A percentile compares a stretch with the other conserved stretches of the same genome.
Evolutionary conservation across 2,797 vertebrate genomes (phyloP).

Genomic region (Sus cebifrons): DNA sequence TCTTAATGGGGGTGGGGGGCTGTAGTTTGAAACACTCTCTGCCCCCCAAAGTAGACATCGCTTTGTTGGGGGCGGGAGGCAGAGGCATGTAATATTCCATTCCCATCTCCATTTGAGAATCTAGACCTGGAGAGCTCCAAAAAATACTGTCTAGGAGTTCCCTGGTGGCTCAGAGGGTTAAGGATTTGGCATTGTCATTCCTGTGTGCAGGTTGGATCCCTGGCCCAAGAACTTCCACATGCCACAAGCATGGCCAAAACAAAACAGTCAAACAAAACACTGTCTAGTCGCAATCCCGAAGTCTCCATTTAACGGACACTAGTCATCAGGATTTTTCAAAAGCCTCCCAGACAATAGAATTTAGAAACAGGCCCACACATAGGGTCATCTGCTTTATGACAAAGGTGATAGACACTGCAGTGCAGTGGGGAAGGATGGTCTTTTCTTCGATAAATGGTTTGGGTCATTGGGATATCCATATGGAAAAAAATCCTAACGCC

Average conservation of each 20-base stretch:
- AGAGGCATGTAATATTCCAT: not conserved
- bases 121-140: not conserved
- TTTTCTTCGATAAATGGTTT: not conserved
- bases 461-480: not conserved
- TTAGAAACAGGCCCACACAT: not conserved
- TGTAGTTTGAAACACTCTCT: not conserved
- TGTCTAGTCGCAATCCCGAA: not conserved
- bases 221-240: too few species aligned
- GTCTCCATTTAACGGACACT: not conserved
- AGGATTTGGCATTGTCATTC: too few species aligned
- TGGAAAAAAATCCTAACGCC: not conserved
- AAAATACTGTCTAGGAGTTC: not conserved
- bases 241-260: too few species aligned
- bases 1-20: not conserved
- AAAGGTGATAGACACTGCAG: not conserved
- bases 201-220: too few species aligned
- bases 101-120: not conserved
- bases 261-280: too few species aligned
- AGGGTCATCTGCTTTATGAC: not conserved
- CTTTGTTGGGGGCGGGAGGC: not conserved
- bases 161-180: not conserved
- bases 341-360: not conserved
- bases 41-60: not conserved
- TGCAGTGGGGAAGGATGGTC: not conserved
- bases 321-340: constrained; percentile 14